These are phyloP conservation scores for Huso huso DNA, from an alignment of 2,797 vertebrate genomes.

Conservation along the genomic window DNA sequence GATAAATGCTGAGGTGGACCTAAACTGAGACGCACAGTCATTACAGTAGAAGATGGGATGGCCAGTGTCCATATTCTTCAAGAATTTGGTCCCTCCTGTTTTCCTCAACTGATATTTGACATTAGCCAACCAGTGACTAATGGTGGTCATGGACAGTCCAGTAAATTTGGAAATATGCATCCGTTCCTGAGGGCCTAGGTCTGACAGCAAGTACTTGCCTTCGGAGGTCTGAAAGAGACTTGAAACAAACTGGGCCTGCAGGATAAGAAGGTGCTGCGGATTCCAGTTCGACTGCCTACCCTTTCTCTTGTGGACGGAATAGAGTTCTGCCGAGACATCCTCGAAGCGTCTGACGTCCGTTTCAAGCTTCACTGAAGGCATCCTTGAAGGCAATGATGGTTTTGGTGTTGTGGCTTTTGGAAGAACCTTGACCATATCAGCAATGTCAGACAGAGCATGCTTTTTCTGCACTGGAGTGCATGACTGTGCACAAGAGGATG, in stretches of 20 bases:
- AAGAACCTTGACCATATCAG: constrained; percentile 97
- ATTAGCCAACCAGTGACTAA: constrained; percentile 97
- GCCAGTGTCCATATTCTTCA: constrained; percentile 99
- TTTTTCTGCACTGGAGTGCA: constrained; percentile 84
- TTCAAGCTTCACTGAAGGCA: constrained; percentile 83
- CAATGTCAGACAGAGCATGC: constrained; percentile 93
- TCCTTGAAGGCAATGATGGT: constrained; percentile 73
- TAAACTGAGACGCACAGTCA: constrained; percentile 96
- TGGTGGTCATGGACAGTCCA: constrained; percentile 97
- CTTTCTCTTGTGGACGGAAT: constrained; percentile 93
- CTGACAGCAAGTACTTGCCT: constrained; percentile 93
- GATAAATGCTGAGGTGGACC: constrained; percentile 85
- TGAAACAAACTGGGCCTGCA: constrained; percentile 96
- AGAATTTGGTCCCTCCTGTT: constrained; percentile 96
- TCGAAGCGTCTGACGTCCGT: constrained; percentile 88
- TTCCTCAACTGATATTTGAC: constrained; percentile 97
- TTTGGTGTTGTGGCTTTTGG: constrained; percentile 97
- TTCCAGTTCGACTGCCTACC: constrained; percentile 98
- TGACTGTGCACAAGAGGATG: constrained; percentile 66
- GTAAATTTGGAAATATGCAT: constrained; percentile 99
- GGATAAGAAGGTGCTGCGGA: constrained; percentile 91
- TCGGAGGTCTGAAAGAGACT: constrained; percentile 96
- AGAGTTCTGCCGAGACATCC: constrained; percentile 84
- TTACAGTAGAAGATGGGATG: constrained; percentile 97
- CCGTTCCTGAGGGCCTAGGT: constrained; percentile 93